Conservation (phyloP, 2,888 invertebrate genomes). For the Synanthedon tipuliformis region DNA sequence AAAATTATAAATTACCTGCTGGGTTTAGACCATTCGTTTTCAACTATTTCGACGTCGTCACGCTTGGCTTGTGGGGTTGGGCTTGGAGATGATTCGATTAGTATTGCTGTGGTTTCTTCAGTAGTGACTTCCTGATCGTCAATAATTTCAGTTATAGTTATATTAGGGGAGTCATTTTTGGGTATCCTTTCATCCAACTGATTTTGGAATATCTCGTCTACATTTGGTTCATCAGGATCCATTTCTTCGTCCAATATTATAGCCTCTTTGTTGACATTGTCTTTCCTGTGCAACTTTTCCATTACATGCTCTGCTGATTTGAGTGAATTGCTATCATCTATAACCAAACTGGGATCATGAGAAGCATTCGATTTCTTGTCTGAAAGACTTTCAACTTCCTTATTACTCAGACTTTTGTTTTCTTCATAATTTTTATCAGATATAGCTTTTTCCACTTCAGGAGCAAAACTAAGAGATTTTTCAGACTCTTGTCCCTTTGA, state of each 20-base stretch:
- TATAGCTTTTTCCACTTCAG: constrained; percentile 38
- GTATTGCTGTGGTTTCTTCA: constrained; percentile 35
- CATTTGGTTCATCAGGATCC: constrained; percentile 53
- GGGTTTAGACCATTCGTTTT: constrained; percentile 59
- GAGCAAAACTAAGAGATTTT: constrained; percentile 61
- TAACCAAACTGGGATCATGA: constrained; percentile 57
- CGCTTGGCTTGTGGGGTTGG: constrained; percentile 38
- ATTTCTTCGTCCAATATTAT: constrained; percentile 45
- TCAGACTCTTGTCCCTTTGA: constrained; percentile 38
- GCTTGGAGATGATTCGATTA: constrained; percentile 55
- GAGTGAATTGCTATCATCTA: constrained; percentile 40
- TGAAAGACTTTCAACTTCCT: constrained; percentile 55
- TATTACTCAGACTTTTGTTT: constrained; percentile 35
- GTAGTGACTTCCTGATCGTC: constrained; percentile 36
- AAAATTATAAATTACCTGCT: constrained; percentile 45
- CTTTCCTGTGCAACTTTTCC: constrained; percentile 53
- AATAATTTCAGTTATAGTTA: constrained; percentile 62
- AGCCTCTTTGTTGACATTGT: constrained; percentile 44
- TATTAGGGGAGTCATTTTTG: constrained; percentile 51
- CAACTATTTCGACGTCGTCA: constrained; percentile 30
- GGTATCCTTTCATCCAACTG: constrained; percentile 44
- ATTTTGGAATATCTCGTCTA: constrained; percentile 56
- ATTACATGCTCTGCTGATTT: constrained; percentile 51
- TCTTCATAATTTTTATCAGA: constrained; percentile 37
- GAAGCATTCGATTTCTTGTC: constrained; percentile 60